Evolutionary conservation across 2,888 invertebrate genomes (phyloP), one percentile per base, ranked within the genome.

Genomic region (Hyalella azteca): DNA sequence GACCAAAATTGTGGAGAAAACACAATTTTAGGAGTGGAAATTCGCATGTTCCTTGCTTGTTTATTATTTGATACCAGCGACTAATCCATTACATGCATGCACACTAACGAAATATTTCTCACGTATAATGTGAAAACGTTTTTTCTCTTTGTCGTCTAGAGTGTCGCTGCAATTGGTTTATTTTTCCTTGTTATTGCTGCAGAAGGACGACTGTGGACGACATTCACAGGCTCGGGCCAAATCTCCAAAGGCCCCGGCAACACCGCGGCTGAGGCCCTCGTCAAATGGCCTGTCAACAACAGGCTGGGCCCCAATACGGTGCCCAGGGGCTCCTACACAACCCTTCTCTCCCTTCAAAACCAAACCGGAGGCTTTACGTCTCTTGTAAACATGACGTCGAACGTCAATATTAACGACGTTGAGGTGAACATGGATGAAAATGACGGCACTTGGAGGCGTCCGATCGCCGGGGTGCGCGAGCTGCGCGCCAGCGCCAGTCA

Each of bases 191-290:
- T 54, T 5, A 22, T 22, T 5, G 22, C 0, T 66, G n/a, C 66
- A 66, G 66, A 66, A 19, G 66, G 66, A 66, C 22, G 66, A 29
- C 36, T 66, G n/a, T 66, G 66, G 66, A 66, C 66, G 19, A 66
- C 66, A 7, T 66, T 66, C 66, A 66, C 66, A 0, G 36, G 36
- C 7, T 22, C 29, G 5, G 66, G 66, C 22, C 32, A 66, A 36
- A n/a, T 7, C 26, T 11, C 9, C 19, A 32, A 66, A 15, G 36
- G n/a, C 9, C 36, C 66, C 5, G 26, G 11, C 36, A 54, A 54
- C 22, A 29, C 22, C 3, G 9, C 0, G 7, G 22, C 2, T 2
- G 29, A 29, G 22, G 54, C 22, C 54, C 26, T 54, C 54, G 29
- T 22, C 54, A 54, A 54, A 22, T 54, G 54, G 54, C 54, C 54